phyloP scores from a whole-genome alignment of 2,113 vertebrate species.

The Ptilorrhoa leucosticta region DNA sequence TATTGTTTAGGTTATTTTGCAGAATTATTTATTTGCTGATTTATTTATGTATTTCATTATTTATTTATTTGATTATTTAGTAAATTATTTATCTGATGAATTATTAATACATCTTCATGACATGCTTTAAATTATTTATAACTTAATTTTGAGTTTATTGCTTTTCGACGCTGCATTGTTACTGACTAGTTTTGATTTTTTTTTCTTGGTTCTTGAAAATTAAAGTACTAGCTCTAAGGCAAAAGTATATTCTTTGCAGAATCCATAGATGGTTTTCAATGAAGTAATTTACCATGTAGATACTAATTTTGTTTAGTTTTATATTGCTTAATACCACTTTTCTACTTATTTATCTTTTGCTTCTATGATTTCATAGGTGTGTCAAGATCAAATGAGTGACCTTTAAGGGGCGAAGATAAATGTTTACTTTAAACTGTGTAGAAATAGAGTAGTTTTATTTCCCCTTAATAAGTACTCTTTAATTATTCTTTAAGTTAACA shows the following conservation, averaged over 20 bases:
- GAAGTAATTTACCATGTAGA: conserved; percentile 61
- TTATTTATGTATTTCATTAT: conserved; percentile 98
- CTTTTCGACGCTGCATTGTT: conserved; percentile 94
- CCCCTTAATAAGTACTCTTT: not conserved
- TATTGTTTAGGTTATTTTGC: conserved; percentile 84
- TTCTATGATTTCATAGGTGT: not conserved
- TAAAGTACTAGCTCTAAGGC: conserved; percentile 85
- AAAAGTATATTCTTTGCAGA: conserved; percentile 73
- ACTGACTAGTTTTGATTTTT: conserved; percentile 88
- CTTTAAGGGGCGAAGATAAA: conserved; percentile 23
- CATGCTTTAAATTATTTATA: conserved; percentile 97
- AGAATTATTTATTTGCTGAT: conserved; percentile 93
- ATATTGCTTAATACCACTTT: conserved; percentile 2
- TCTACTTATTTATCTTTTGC: conserved; percentile 12
- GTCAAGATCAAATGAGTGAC: conserved; percentile 19
- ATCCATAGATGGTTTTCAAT: conserved; percentile 45
- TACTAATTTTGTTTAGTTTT: conserved; percentile 65
- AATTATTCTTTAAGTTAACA: not conserved
- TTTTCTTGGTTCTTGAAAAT: conserved; percentile 88
- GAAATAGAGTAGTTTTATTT: not conserved
- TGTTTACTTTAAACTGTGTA: not conserved
- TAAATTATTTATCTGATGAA: conserved; percentile 99
- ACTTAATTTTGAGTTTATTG: conserved; percentile 99
- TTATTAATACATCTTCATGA: conserved; percentile 99
- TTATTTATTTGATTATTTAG: conserved; percentile 99